Evolutionary conservation across 2,797 vertebrate genomes (phyloP), one percentile per base, ranked within the genome.

Genomic region (Chelonia mydas): DNA sequence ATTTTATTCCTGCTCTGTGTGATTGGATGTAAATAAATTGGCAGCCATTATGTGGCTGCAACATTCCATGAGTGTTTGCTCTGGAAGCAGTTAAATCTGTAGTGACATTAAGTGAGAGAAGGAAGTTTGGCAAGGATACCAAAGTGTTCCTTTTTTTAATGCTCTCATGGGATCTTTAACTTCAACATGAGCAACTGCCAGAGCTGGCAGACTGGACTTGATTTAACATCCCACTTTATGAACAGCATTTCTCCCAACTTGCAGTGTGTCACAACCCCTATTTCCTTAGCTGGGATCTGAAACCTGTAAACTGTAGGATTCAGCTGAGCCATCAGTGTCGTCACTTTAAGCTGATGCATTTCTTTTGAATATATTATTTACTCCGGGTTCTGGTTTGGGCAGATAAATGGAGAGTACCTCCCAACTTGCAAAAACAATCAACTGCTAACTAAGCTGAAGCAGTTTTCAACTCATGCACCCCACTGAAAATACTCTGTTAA

Each of bases 271-370:
- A 96, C 87, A 96, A 94, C 96, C 94, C 92, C 86, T 94, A 19
- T 96, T 97, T 97, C 96, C 95, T 94, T 80, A 87, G 90, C 95
- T 90, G 86, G 68, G 87, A 82, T 86, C 96, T 81, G 88, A 90
- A 94, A 94, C 86, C 88, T 94, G 95, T n/a, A 80, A 92, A 86
- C 88, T 33, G 23, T 89, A 82, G 54, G 92, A 94, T 94, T 93
- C 93, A 83, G 94, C 94, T 78, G 88, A 97, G 93, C 94, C 89
- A 28, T 79, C 55, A 95, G 79, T 92, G 94, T 90, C 93, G 84
- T 89, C 1, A 1, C 80, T 94, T 95, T 84, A 92, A 86, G 74
- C 83, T 55, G 45, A 47, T 84, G 54, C 94, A 78, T 93, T 95
- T 97, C 95, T 92, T 95, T 92, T 93, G 89, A 97, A 95, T 95